A percentile compares a stretch with the other conserved stretches of the same genome.
phyloP scores from a whole-genome alignment of 1,140 invertebrate species.

The Psix sp. region DNA sequence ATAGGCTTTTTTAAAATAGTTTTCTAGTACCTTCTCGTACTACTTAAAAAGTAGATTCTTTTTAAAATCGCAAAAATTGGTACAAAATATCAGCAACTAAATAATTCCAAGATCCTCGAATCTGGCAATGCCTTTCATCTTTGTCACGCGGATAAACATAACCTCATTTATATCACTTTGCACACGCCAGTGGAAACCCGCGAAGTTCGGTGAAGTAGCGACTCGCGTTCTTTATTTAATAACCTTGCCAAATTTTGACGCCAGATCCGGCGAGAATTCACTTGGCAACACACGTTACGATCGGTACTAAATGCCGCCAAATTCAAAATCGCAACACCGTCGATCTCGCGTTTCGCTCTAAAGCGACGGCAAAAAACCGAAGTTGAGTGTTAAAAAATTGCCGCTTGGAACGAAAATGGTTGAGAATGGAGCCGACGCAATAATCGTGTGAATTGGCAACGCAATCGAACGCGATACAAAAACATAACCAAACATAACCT shows the following conservation, averaged over 20 bases:
- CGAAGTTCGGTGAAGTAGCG: not conserved
- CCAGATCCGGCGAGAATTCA: slow-evolving; percentile 20
- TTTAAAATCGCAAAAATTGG: no score
- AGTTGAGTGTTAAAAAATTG: slow-evolving; percentile 1
- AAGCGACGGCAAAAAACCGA: not conserved
- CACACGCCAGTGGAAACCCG: not conserved
- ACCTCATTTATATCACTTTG: no score
- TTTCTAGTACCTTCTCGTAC: no score
- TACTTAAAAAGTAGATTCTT: no score
- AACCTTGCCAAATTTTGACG: slow-evolving; percentile 10
- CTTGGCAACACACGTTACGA: slow-evolving; percentile 32
- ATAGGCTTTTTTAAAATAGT: no score
- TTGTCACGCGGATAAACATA: no score
- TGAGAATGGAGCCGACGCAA: slow-evolving; percentile 25
- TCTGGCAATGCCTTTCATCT: no score
- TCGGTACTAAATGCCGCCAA: slow-evolving; percentile 8
- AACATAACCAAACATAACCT: slow-evolving; percentile 65
- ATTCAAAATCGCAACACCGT: slow-evolving; percentile 36
- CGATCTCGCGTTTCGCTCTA: no score
- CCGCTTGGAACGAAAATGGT: slow-evolving; percentile 16
- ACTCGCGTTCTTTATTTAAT: not conserved
- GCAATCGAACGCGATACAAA: slow-evolving; percentile 38
- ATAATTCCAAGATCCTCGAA: no score
- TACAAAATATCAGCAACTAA: no score
- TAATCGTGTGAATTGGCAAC: slow-evolving; percentile 27